A percentile compares a stretch with the other conserved stretches of the same genome.
Conservation (phyloP, 2,888 invertebrate species). For the Megaustenia siamemsis region DNA sequence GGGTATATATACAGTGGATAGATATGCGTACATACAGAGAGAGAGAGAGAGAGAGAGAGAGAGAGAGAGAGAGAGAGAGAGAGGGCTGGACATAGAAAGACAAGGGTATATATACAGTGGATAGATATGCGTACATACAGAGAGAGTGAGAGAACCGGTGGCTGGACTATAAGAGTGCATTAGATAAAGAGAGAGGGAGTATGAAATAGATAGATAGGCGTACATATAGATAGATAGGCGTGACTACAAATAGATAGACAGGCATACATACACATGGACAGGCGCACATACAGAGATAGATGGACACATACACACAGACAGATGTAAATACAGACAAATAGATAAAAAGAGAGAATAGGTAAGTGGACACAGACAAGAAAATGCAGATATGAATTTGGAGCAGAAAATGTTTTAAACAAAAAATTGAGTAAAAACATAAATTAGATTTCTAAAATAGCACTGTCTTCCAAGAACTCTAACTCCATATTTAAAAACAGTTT, state of each 20-base stretch:
- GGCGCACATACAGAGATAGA: conserved; percentile 3
- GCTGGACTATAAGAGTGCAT: not conserved
- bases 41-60: not conserved
- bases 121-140: not conserved
- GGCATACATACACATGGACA: not conserved
- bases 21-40: too few species aligned
- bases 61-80: not conserved
- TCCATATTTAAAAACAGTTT: too few species aligned
- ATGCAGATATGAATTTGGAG: too few species aligned
- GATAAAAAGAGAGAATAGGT: not conserved
- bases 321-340: not conserved
- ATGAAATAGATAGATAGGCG: too few species aligned
- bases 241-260: not conserved
- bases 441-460: too few species aligned
- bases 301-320: conserved; percentile 29
- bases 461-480: too few species aligned
- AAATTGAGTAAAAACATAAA: too few species aligned
- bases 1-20: not conserved
- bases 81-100: too few species aligned
- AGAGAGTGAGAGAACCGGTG: not conserved
- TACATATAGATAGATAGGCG: not conserved
- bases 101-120: too few species aligned
- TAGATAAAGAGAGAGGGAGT: too few species aligned
- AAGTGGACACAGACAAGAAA: too few species aligned
- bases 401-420: too few species aligned